These are phyloP conservation scores for Rhizoglyphus robini DNA, from an alignment of 1,140 invertebrate genomes.

Conservation along the genomic window DNA sequence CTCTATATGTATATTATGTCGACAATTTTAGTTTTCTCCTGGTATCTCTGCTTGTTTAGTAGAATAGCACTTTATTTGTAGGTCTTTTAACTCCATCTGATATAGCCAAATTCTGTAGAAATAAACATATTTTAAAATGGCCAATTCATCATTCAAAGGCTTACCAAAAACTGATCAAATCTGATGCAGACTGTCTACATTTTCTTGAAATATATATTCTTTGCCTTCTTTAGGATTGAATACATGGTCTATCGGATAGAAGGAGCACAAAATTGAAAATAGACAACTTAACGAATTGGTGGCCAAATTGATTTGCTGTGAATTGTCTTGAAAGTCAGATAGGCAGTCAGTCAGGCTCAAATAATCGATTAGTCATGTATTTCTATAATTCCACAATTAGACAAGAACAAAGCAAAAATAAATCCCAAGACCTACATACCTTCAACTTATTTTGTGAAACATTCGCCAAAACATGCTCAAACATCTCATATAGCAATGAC, in stretches of 20 bases:
- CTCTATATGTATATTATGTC: neutral
- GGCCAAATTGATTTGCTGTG: neutral
- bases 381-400: constrained; percentile 56
- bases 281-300: neutral
- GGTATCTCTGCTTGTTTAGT: constrained; percentile 52
- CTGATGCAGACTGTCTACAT: neutral
- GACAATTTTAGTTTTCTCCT: neutral
- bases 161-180: neutral
- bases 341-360: constrained; percentile 41
- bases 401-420: too few relatives aligned
- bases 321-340: constrained; percentile 7
- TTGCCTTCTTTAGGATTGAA: neutral
- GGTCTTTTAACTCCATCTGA: constrained; percentile 46
- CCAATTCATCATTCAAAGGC: neutral
- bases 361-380: constrained; percentile 55
- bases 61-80: constrained; percentile 60
- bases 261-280: neutral
- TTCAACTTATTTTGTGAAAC: neutral
- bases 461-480: neutral
- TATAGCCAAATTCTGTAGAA: constrained; percentile 50
- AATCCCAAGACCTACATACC: constrained; percentile 29
- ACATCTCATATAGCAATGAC: neutral
- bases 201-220: neutral
- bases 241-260: neutral
- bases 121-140: neutral